Evolutionary conservation across 1,140 invertebrate genomes (phyloP), one percentile per base, ranked within the genome.

Genomic region (Colletes gigas): DNA sequence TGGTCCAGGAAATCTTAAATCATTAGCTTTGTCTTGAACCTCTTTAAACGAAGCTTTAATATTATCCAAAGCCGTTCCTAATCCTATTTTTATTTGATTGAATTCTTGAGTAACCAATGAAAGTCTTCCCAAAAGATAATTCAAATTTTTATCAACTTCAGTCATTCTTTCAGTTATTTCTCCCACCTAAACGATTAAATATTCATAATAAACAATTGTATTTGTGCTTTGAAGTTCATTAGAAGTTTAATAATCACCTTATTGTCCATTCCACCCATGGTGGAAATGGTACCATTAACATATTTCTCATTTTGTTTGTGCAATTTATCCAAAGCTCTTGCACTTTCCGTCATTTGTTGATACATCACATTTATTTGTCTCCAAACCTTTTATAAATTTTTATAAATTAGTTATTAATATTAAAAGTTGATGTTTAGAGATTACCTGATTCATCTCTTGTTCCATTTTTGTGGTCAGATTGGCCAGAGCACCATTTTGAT

Each of bases 291-390:
- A 54, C 96, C 96, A 91, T 97, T 98, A 30, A 98, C 96, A 88
- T 98, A 98, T 60, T 94, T 94, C 84, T 96, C 96, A 21, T 97
- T 97, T 88, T 97, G 96, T 80, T 96, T 94, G 91, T 98, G 96
- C n/a, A 97, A 93, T 71, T 95, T 94, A 70, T 96, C 96, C 5
- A 98, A 91, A 4, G 96, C 94, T 60, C 95, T 95, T 10, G 96
- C 96, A 88, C 95, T 98, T 68, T 96, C 95, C 19, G 95, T 96
- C 88, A 98, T 95, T 89, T 98, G 96, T 81, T 96, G 95, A 90
- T 97, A 97, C 96, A 98, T 97, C 19, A 97, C 97, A 78, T 97
- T 97, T 84, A 98, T 97, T 92, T 97, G 97, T 19, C 97, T 92
- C 97, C 97, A 98, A 2, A 98, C 97, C 93, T 95, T 54, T 66